These are phyloP conservation scores for Acrocera orbiculus DNA, from an alignment of 2,888 invertebrate species.

Conservation along the genomic window DNA sequence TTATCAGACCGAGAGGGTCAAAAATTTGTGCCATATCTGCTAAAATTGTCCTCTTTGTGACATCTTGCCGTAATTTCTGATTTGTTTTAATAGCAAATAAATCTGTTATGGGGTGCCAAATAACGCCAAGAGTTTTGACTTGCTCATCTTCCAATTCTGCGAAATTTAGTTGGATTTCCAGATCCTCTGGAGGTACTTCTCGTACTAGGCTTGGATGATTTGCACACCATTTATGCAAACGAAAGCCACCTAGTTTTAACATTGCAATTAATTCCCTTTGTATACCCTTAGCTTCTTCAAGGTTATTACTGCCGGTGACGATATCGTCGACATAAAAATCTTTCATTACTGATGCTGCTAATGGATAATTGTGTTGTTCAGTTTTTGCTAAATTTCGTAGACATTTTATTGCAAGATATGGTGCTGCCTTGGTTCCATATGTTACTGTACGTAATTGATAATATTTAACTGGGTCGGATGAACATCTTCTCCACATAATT, in stretches of 20 bases:
- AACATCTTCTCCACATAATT: too few relatives aligned
- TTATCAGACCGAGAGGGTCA: constrained; percentile 2
- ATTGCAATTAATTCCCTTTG: neutral
- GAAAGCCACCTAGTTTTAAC: neutral
- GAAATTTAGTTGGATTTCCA: neutral
- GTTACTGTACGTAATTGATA: constrained; percentile 18
- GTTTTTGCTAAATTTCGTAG: neutral
- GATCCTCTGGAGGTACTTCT: neutral
- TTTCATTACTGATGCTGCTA: neutral
- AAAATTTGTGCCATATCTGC: neutral
- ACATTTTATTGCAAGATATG: neutral
- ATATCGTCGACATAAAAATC: neutral
- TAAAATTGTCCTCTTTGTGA: constrained; percentile 1
- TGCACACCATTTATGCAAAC: neutral
- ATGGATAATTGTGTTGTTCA: neutral
- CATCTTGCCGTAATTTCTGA: constrained; percentile 19
- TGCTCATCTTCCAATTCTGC: neutral
- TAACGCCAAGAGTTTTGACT: neutral
- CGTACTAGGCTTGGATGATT: neutral
- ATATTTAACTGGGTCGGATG: constrained; percentile 17
- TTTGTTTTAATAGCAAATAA: neutral
- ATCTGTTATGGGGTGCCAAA: neutral
- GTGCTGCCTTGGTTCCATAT: neutral
- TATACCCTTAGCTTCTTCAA: neutral
- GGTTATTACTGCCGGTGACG: neutral